A percentile compares a stretch with the other conserved stretches of the same genome.
phyloP scores from a whole-genome alignment of 2,113 vertebrate genomes.

The Upupa epops region DNA sequence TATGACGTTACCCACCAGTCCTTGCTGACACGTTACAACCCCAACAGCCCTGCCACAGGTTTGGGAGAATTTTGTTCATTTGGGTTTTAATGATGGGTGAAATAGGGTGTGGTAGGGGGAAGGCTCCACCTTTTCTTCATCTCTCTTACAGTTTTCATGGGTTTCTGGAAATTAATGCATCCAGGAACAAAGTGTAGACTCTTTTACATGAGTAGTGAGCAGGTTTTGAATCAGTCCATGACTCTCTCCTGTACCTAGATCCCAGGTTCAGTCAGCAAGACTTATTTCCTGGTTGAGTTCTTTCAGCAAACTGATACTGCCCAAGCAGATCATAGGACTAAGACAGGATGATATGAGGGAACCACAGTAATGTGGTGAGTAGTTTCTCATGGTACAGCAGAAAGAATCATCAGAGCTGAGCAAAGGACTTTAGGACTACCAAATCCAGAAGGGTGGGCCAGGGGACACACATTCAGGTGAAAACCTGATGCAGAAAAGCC shows the following conservation, averaged over 20 bases:
- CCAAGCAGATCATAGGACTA: neutral
- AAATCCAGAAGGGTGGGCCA: neutral
- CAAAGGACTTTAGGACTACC: neutral
- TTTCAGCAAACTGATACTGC: neutral
- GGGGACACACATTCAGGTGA: neutral
- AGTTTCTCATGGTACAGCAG: neutral
- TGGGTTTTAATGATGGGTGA: neutral
- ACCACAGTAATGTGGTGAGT: neutral
- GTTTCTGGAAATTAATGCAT: neutral
- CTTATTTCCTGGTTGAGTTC: neutral
- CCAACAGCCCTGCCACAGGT: constrained; percentile 64
- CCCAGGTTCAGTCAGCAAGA: neutral
- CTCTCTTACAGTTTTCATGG: neutral
- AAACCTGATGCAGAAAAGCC: neutral
- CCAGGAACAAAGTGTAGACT: neutral
- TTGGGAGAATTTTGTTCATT: constrained; percentile 1
- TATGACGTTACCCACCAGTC: constrained; percentile 72
- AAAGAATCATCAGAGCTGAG: neutral
- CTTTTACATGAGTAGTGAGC: neutral
- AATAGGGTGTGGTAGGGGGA: neutral
- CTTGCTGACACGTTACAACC: constrained; percentile 69
- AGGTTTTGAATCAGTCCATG: neutral
- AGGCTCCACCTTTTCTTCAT: neutral
- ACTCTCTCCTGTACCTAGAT: neutral
- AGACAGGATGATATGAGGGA: neutral